These are phyloP conservation scores for Trematomus loennbergii DNA, from an alignment of 2,113 vertebrate genomes.

Conservation along the genomic window DNA sequence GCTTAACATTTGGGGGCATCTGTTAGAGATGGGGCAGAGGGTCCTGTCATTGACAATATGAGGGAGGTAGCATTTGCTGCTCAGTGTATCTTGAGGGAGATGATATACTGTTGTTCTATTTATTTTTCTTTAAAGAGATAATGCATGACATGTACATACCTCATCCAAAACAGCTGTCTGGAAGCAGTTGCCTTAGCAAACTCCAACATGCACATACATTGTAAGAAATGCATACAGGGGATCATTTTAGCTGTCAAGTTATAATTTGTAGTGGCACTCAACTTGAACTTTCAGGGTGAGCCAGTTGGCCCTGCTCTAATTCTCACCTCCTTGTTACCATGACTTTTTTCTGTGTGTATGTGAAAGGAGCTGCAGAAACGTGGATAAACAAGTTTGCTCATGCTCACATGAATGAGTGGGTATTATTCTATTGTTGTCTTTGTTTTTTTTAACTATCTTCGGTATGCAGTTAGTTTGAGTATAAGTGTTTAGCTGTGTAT, in stretches of 20 bases:
- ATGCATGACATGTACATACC: constrained; percentile 63
- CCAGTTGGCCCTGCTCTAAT: constrained; percentile 74
- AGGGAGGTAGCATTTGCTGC: constrained; percentile 17
- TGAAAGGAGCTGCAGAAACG: constrained; percentile 47
- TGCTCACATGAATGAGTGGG: constrained; percentile 41
- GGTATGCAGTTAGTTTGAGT: constrained; percentile 25
- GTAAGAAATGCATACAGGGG: constrained; percentile 66
- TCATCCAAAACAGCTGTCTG: constrained; percentile 65
- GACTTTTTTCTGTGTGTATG: constrained; percentile 51
- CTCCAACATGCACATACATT: constrained; percentile 72
- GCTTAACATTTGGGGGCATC: constrained; percentile 69
- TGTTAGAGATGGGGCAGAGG: constrained; percentile 65
- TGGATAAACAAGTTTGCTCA: constrained; percentile 57
- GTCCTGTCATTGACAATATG: constrained; percentile 27
- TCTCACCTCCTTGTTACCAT: constrained; percentile 64
- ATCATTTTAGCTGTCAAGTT: constrained; percentile 78
- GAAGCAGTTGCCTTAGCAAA: constrained; percentile 63
- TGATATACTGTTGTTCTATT: background rate
- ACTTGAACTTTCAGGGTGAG: constrained; percentile 77
- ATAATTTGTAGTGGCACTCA: constrained; percentile 78
- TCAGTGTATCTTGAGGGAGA: constrained; percentile 25
- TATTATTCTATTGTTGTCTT: constrained; percentile 31
- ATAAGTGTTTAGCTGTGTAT: constrained; percentile 27
- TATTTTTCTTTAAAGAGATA: constrained; percentile 43
- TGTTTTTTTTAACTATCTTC: constrained; percentile 20